These are phyloP conservation scores for Melieria picta DNA, from an alignment of 2,888 invertebrate species.

Conservation along the genomic window DNA sequence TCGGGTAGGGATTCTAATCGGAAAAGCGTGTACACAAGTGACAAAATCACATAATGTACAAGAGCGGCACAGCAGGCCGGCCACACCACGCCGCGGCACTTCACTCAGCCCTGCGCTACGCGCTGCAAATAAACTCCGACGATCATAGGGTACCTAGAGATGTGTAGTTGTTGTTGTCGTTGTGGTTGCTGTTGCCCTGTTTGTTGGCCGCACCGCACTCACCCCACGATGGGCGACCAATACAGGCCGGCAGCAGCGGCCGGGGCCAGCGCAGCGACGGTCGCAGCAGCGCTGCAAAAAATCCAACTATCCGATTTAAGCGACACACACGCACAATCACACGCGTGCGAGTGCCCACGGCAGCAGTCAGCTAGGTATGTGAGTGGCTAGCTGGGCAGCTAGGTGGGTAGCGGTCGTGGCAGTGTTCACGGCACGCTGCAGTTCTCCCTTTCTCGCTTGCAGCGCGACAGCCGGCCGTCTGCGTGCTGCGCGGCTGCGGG, in stretches of 20 bases:
- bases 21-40: not conserved
- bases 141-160: not conserved
- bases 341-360: slow-evolving; percentile 26
- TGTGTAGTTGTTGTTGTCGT: not conserved
- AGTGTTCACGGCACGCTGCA: slow-evolving; percentile 18
- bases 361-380: not conserved
- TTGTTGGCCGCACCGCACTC: not conserved
- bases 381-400: not conserved
- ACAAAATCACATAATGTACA: slow-evolving; percentile 19
- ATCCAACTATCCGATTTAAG: slow-evolving; percentile 38
- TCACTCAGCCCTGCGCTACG: not conserved
- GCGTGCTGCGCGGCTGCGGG: slow-evolving; percentile 22
- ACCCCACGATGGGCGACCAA: slow-evolving; percentile 12
- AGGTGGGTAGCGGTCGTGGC: not conserved
- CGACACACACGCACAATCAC: slow-evolving; percentile 30
- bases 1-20: too few relatives aligned
- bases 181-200: not conserved
- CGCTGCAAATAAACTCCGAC: not conserved
- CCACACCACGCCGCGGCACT: not conserved
- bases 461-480: slow-evolving; percentile 4
- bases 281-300: slow-evolving; percentile 4
- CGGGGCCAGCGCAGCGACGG: too few relatives aligned
- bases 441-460: slow-evolving; percentile 36
- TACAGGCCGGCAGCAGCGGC: slow-evolving; percentile 13
- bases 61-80: not conserved